Base-by-base conservation (phyloP, 1,140 invertebrate genomes). In the Hetaerina americana region DNA sequence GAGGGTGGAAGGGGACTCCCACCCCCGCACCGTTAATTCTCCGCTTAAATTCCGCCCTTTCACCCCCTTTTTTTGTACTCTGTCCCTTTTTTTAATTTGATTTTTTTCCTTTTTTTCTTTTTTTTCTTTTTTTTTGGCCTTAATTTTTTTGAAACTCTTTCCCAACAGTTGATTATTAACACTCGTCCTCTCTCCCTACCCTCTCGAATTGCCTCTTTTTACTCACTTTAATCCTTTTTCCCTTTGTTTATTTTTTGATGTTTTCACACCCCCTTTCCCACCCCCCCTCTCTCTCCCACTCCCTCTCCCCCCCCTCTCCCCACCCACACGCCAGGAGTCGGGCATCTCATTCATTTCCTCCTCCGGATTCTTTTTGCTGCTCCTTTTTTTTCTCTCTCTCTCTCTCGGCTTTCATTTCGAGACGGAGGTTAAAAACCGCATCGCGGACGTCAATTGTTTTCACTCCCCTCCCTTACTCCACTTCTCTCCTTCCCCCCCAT, bases 61-160 rank as follows among this genome's bases (percentile, higher is more conserved):
- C 10, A 18, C 40, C 15, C 15, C 2, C 10, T 57, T 57, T 57
- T 57, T n/a, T 57, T 57, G 5, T 40, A 40, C 15, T n/a, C n/a
- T n/a, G n/a, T n/a, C 31, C 40, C 2, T 12, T 10, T 18, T 57
- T n/a, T 12, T n/a, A n/a, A 57, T 57, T 57, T n/a, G 15, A 57
- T 57, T 57, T 57, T 57, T 57, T 57, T 57, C 10, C 27, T 69
- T 69, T 24, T 66, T 12, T 27, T 69, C 26, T 66, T 12, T 27
- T 66, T 71, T 28, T 25, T 70, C 29, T 18, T 70, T 70, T 71
- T 71, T 66, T 67, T 66, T 31, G 27, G 18, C 22, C 31, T 66
- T 66, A n/a, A n/a, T 26, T 27, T 68, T 67, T 71, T 71, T 26
- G n/a, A n/a, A 57, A 57, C 40, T 57, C 40, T n/a, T n/a, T 5